These are phyloP conservation scores for Phrynosoma platyrhinos DNA, from an alignment of 2,113 vertebrate species.

Conservation along the genomic window DNA sequence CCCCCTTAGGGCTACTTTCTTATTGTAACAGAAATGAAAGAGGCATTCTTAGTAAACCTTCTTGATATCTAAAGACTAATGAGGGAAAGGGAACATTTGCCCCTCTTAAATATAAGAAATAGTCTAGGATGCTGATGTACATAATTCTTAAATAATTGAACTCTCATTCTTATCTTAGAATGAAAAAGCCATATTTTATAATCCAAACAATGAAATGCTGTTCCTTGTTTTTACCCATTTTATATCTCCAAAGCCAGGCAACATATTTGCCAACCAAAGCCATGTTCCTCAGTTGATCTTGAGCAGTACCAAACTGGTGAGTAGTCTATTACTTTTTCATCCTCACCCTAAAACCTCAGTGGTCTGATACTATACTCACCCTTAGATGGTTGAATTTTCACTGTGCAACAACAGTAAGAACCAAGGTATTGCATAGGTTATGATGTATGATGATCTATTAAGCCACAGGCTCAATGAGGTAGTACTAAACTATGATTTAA, in stretches of 20 bases:
- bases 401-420: not conserved
- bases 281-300: slow-evolving; percentile 15
- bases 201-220: not conserved
- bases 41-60: not conserved
- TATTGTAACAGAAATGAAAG: not conserved
- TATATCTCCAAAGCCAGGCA: not conserved
- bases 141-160: slow-evolving; percentile 13
- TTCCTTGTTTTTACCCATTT: slow-evolving; percentile 40
- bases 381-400: not conserved
- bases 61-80: not conserved
- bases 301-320: not conserved
- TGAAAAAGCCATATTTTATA: not conserved
- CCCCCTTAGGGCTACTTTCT: not conserved
- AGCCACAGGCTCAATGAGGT: too few relatives aligned
- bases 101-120: not conserved
- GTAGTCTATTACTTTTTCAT: not conserved
- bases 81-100: not conserved
- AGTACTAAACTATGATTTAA: too few relatives aligned
- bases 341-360: not conserved
- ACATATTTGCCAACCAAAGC: slow-evolving; percentile 11
- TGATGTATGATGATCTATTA: not conserved
- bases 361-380: not conserved
- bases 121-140: not conserved
- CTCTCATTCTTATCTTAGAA: not conserved
- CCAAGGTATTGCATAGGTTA: not conserved